Evolutionary conservation across 2,797 vertebrate genomes (phyloP).

Genomic region (Mionectes olivaceus): DNA sequence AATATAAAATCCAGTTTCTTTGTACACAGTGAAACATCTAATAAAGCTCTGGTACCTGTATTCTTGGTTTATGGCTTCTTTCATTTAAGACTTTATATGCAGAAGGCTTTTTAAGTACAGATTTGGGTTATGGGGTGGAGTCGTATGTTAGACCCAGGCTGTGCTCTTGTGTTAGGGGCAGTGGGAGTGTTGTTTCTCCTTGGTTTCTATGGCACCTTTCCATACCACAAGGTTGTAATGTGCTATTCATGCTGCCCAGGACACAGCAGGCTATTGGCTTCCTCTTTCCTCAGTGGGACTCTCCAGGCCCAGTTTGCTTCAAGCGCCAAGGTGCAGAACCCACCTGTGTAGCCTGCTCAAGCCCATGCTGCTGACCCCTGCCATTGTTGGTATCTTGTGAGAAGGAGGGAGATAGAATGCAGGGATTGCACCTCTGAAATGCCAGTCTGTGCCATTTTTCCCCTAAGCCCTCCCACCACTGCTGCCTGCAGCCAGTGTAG

Average conservation of each 20-base stretch:
- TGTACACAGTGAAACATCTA: constrained; percentile 80
- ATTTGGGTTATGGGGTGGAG: fast-evolving
- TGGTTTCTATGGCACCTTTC: not conserved
- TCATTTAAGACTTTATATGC: not conserved
- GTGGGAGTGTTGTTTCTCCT: fast-evolving
- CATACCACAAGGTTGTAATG: fast-evolving
- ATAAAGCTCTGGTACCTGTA: constrained; percentile 78
- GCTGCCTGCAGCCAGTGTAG: not conserved
- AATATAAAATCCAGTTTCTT: constrained; percentile 67
- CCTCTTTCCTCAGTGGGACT: not conserved
- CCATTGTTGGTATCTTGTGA: not conserved
- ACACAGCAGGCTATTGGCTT: fast-evolving
- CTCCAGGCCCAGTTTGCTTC: not conserved
- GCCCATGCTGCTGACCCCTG: not conserved
- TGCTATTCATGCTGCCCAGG: not conserved
- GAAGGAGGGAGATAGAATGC: not conserved
- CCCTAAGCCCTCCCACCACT: fast-evolving
- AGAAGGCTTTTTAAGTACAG: not conserved
- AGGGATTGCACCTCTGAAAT: too few relatives aligned
- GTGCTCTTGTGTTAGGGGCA: not conserved
- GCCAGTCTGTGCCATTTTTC: fast-evolving
- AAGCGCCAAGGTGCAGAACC: too few relatives aligned
- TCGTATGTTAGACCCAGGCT: not conserved
- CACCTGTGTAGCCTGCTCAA: not conserved
- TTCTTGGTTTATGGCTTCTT: not conserved